A percentile compares a stretch with the other conserved stretches of the same genome.
Evolutionary conservation across 1,140 invertebrate species (phyloP).

Genomic region (Xylocopa sonorina): DNA sequence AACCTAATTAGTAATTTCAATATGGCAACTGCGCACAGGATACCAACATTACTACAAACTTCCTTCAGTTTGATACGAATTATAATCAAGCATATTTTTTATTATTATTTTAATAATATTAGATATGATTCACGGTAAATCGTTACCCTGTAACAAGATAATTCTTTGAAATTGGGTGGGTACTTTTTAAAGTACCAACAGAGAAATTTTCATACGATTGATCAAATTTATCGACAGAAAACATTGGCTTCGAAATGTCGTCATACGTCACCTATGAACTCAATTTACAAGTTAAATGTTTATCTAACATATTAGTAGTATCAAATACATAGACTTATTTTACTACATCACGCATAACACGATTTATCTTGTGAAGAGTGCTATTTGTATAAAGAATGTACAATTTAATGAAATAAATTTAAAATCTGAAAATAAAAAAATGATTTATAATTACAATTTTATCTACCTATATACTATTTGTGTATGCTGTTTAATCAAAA

Average conservation of each 20-base stretch:
- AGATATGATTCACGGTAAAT: not conserved
- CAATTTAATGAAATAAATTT: not conserved
- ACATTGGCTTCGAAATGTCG: not conserved
- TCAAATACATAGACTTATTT: too few relatives aligned
- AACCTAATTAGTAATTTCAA: conserved; percentile 31
- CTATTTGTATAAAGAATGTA: too few relatives aligned
- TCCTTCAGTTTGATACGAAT: conserved; percentile 17
- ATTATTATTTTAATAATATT: not conserved
- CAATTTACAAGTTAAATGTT: not conserved
- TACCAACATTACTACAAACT: conserved; percentile 45
- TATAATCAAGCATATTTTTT: not conserved
- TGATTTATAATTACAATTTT: not conserved
- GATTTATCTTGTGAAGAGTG: too few relatives aligned
- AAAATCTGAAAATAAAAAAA: not conserved
- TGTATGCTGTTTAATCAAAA: not conserved
- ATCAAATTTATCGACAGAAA: not conserved
- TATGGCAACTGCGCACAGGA: conserved; percentile 61
- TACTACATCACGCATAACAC: too few relatives aligned
- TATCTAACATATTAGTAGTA: not conserved
- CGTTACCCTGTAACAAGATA: too few relatives aligned
- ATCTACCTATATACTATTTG: not conserved
- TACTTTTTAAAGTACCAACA: not conserved
- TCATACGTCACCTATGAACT: conserved; percentile 23
- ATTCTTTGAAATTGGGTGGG: too few relatives aligned
- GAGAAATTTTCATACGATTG: not conserved